Base-by-base conservation (phyloP, 2,113 vertebrate species). In the Columba livia region DNA sequence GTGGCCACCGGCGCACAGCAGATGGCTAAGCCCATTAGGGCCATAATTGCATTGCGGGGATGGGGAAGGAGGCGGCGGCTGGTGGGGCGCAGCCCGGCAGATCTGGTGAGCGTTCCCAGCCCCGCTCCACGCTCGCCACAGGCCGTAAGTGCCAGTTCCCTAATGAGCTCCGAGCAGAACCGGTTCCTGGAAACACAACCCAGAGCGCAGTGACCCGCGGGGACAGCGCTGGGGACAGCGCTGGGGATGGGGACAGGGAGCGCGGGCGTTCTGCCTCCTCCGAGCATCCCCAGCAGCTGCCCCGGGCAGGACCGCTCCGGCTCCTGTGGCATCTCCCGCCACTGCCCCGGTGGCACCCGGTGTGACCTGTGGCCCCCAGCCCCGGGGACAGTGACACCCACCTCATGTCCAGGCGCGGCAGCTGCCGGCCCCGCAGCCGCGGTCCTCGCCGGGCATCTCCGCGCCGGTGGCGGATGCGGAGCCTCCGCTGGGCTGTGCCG, bases 1-100 rank as follows among this genome's bases (percentile, higher is more conserved):
- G 38, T 1, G 18, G 48, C 50, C 31, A 13, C 9, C 1, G 74
- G 50, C 47, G 5, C 29, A 57, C 56, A 73, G 25, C 95, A 91
- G 93, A 94, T 95, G 93, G 96, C 90, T 93, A 88, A 96, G 90
- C 96, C 92, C 93, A 92, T 97, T 95, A 94, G 44, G 9, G 65
- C 79, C 61, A 9, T 80, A 81, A 94, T 74, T 85, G 81, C 71
- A n/a, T 36, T 40, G 93, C 23, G 11, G 51, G n/a, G 56, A 34
- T 2, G 5, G 32, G 77, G 36, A 77, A 29, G 20, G 36, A 86
- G 38, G 56, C 6, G 4, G 29, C 31, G 9, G 3, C 32, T 26
- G 11, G 42, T 44, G 42, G 42, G 57, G 48, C 47, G 69, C 56
- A 12, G 57, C 56, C 42, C 31, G 44, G 18, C 44, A 47, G 44